These are phyloP conservation scores for Trematomus loennbergii DNA, from an alignment of 2,113 vertebrate genomes.

Conservation along the genomic window DNA sequence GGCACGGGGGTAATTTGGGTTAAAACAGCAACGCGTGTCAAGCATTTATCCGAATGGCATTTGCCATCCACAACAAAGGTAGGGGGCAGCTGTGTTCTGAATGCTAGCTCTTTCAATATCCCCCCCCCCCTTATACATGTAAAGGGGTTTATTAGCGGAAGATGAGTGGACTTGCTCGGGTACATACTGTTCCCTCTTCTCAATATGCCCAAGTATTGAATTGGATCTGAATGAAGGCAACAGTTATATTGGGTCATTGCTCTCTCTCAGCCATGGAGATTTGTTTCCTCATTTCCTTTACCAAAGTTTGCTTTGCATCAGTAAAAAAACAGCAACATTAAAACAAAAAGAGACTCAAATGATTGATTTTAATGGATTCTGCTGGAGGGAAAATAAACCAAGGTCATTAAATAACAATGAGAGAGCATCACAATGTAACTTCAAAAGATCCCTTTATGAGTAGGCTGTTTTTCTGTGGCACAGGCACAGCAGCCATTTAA, in stretches of 20 bases:
- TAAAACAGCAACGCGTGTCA: constrained; percentile 77
- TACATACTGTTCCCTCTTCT: constrained; percentile 20
- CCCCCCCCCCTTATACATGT: constrained; percentile 27
- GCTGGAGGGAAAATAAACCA: constrained; percentile 56
- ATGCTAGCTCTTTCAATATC: constrained; percentile 52
- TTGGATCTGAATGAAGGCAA: constrained; percentile 44
- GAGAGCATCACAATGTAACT: constrained; percentile 68
- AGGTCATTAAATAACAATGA: constrained; percentile 78
- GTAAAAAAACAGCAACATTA: background rate
- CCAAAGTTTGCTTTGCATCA: constrained; percentile 44
- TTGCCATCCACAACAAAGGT: constrained; percentile 76
- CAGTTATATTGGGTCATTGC: constrained; percentile 37
- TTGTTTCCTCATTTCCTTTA: constrained; percentile 45
- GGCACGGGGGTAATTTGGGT: constrained; percentile 75
- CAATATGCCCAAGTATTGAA: constrained; percentile 50
- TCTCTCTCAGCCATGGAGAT: constrained; percentile 4
- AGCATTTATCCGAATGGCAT: constrained; percentile 73
- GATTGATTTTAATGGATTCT: constrained; percentile 77
- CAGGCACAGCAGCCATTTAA: constrained; percentile 52
- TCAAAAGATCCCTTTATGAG: constrained; percentile 67
- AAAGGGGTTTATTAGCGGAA: constrained; percentile 35
- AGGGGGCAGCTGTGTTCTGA: constrained; percentile 71
- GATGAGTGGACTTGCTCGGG: constrained; percentile 29
- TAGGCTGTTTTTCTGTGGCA: constrained; percentile 49
- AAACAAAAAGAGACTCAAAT: constrained; percentile 29